Percentiles rank a stretch among this genome's conserved stretches.
Evolutionary conservation across 2,797 vertebrate species (phyloP).

Genomic region (Myotis myotis): DNA sequence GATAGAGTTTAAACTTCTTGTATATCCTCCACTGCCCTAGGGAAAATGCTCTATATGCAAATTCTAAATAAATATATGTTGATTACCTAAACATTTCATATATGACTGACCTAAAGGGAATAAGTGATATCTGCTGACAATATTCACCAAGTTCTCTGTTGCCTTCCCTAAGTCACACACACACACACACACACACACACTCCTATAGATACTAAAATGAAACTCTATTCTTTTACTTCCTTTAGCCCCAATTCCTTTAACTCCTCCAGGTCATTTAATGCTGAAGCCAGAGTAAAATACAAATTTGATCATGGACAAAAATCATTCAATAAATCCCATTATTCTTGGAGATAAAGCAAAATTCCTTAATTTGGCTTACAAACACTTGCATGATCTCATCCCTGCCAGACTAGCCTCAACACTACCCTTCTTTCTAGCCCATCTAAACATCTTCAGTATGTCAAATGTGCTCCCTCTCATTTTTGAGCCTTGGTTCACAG

Average conservation of each 20-base stretch:
- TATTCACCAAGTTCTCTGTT: neutral
- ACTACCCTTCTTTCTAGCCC: neutral
- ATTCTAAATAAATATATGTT: neutral
- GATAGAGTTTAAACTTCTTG: neutral
- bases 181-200: neutral
- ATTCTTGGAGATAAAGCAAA: neutral
- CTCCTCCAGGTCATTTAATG: neutral
- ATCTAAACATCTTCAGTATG: neutral
- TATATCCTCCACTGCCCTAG: neutral
- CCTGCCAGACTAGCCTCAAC: neutral
- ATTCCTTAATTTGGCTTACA: neutral
- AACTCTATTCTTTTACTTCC: neutral
- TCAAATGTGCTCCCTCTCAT: neutral
- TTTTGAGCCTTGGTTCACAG: neutral
- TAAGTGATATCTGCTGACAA: neutral
- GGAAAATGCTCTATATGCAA: neutral
- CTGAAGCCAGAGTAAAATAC: neutral
- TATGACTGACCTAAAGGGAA: neutral
- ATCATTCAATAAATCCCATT: neutral
- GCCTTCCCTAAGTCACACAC: neutral
- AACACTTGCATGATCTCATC: neutral
- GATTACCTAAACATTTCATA: neutral
- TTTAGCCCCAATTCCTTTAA: neutral
- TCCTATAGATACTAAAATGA: neutral
- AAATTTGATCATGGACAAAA: neutral